Percentiles rank a stretch among this genome's conserved stretches.
Evolutionary conservation across 2,113 vertebrate genomes (phyloP).

Genomic region (Paracanthobrama guichenoti): DNA sequence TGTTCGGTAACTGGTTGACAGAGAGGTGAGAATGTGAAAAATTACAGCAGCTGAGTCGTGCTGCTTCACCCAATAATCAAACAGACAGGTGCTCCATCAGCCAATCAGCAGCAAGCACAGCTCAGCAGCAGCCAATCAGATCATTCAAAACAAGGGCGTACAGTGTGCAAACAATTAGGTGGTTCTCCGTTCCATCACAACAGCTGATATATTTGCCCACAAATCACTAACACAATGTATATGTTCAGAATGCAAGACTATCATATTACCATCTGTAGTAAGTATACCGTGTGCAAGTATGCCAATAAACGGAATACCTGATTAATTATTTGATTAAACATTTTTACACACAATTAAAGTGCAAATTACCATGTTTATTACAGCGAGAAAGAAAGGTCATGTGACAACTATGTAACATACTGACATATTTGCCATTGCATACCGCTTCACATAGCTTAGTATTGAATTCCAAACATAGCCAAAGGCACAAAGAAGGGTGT

Average conservation of each 20-base stretch:
- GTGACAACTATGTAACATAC: background rate
- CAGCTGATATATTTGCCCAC: background rate
- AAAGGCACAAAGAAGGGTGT: background rate
- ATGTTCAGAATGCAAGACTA: background rate
- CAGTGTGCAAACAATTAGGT: background rate
- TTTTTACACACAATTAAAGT: background rate
- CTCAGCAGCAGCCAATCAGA: constrained; percentile 8
- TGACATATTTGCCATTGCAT: constrained; percentile 10
- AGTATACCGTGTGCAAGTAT: background rate
- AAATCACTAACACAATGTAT: background rate
- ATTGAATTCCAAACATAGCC: background rate
- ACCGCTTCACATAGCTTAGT: background rate
- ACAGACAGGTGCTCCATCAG: constrained; percentile 13
- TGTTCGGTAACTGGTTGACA: constrained; percentile 11
- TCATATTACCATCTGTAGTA: background rate
- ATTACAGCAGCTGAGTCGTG: constrained; percentile 36
- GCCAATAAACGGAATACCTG: background rate
- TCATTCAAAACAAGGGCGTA: background rate
- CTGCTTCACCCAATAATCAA: constrained; percentile 35
- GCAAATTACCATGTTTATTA: background rate
- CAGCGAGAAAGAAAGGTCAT: background rate
- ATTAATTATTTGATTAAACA: background rate
- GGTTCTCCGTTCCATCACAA: background rate
- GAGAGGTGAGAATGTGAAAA: constrained; percentile 29
- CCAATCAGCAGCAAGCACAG: constrained; percentile 18